Conservation (phyloP, 2,113 vertebrate species). For the Eulemur rufifrons region DNA sequence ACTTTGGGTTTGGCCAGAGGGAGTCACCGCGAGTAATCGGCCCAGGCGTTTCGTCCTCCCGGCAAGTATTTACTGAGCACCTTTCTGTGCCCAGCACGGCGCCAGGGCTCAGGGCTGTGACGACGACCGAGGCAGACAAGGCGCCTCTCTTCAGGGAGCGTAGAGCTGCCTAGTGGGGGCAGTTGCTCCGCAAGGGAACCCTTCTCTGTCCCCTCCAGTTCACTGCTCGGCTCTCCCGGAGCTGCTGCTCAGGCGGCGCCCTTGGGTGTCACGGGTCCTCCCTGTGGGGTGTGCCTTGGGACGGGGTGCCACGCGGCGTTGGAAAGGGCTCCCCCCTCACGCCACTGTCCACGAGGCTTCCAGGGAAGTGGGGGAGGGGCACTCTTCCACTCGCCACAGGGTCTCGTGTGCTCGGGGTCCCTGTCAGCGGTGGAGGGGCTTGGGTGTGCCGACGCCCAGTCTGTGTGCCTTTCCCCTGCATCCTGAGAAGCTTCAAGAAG, state of each 20-base stretch:
- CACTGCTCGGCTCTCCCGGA: not conserved
- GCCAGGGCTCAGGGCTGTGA: not conserved
- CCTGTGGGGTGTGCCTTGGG: no score
- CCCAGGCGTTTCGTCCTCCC: not conserved
- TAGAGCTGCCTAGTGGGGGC: not conserved
- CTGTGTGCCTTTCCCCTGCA: no score
- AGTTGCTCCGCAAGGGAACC: not conserved
- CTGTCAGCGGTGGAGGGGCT: rapidly evolving
- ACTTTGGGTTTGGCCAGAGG: not conserved
- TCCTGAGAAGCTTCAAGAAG: not conserved
- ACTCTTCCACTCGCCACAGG: not conserved
- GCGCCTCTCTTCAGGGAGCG: not conserved
- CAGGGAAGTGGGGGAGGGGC: not conserved
- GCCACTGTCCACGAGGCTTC: not conserved
- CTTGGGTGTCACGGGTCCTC: not conserved
- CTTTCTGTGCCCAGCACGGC: not conserved
- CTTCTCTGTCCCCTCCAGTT: no score
- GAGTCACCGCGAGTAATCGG: not conserved
- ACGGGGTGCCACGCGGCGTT: not conserved
- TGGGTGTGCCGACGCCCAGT: rapidly evolving
- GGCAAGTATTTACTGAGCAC: not conserved
- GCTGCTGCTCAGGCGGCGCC: not conserved
- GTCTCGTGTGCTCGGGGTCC: not conserved
- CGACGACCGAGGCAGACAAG: not conserved
- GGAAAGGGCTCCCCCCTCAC: no score